A percentile compares a stretch with the other conserved stretches of the same genome.
Conservation (phyloP, 2,113 vertebrate genomes). For the Nettapus auritus region DNA sequence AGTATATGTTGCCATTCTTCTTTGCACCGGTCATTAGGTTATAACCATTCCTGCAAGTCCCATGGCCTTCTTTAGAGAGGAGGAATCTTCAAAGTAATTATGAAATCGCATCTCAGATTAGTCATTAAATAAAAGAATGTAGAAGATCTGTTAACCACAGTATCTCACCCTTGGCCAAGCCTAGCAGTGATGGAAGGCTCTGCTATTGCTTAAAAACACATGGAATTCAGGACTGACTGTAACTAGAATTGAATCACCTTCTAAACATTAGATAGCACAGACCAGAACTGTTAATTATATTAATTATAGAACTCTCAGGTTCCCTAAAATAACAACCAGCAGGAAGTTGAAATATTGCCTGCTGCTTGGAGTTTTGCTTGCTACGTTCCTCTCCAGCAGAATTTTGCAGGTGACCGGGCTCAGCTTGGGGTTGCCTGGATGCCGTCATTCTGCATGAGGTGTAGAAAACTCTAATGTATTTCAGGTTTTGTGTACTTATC, state of each 20-base stretch:
- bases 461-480: too few relatives aligned
- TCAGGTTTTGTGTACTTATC: not conserved
- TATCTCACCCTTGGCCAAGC: not conserved
- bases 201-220: not conserved
- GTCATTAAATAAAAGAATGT: not conserved
- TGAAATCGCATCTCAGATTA: not conserved
- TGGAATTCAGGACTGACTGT: not conserved
- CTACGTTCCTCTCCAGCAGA: not conserved
- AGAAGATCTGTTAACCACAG: not conserved
- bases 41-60: not conserved
- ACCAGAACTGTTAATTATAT: not conserved
- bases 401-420: not conserved
- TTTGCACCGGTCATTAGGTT: not conserved
- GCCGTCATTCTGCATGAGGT: not conserved
- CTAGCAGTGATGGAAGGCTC: not conserved
- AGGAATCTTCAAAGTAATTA: not conserved
- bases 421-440: not conserved
- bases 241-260: not conserved
- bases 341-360: not conserved
- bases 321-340: not conserved
- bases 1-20: accelerated
- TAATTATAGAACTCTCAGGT: not conserved
- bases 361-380: not conserved
- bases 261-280: not conserved
- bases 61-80: not conserved